Percentiles rank a stretch among this genome's conserved stretches.
phyloP scores from a whole-genome alignment of 2,113 vertebrate species.

The Nibea albiflora region DNA sequence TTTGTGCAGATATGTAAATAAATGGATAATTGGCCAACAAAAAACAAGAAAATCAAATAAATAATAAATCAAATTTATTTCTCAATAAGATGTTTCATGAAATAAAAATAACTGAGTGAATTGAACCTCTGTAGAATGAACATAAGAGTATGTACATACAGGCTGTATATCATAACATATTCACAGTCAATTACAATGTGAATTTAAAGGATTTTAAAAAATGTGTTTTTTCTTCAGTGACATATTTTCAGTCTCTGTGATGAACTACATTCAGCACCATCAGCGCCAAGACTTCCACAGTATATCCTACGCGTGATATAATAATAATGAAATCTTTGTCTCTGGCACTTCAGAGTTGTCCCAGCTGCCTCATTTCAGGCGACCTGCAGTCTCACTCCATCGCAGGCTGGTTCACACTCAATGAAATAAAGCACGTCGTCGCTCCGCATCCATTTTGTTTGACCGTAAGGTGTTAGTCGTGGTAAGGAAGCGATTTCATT shows the following conservation, averaged over 20 bases:
- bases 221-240: not conserved
- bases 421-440: not conserved
- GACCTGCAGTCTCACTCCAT: not conserved
- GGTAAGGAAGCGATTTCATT: slow-evolving; percentile 10
- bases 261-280: not conserved
- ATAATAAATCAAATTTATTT: not conserved
- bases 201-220: not conserved
- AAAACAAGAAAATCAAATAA: not conserved
- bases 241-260: not conserved
- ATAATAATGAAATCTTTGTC: not conserved
- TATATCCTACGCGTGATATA: not conserved
- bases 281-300: not conserved
- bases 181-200: not conserved
- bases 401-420: not conserved
- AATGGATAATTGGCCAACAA: not conserved
- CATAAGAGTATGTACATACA: too few relatives aligned
- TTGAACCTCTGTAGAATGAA: too few relatives aligned
- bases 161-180: too few relatives aligned
- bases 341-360: not conserved
- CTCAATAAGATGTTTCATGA: not conserved
- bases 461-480: slow-evolving; percentile 10
- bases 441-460: not conserved
- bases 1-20: not conserved
- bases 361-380: not conserved
- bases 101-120: too few relatives aligned